Base-by-base conservation (phyloP, 2,113 vertebrate genomes). In the Cavia aperea region DNA sequence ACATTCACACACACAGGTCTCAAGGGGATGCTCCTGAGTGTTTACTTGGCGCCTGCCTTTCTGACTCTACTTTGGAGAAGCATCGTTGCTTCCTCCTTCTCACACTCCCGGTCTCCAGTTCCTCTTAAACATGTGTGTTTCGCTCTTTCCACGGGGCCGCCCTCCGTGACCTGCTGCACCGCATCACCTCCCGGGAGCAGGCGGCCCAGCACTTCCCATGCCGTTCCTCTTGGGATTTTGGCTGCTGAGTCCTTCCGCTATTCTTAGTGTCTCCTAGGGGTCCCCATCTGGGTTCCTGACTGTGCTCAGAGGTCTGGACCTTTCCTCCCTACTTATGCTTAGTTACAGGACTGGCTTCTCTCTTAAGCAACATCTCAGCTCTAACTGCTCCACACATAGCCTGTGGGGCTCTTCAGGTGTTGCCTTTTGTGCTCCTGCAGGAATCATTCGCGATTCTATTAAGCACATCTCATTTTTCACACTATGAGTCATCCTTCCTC, bases 401-500 rank as follows among this genome's bases (percentile, higher is more conserved):
- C 70, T 33, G 63, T 31, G 31, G 46, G 51, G 54, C 70, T 82
- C 78, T 86, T 56, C 23, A 90, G 73, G 36, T 36, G 23, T 33
- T 75, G 83, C 86, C n/a, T 87, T 70, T 60, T n/a, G 39, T 24
- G 51, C 18, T 81, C 56, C 84, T 82, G 43, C 18, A 77, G 63
- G 62, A 84, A 94, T 86, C 73, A 70, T 81, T 86, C 31, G 1
- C 86, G 73, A 93, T 16, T 75, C 24, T 81, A 56, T 43, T 46
- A n/a, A 84, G 43, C 49, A 85, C 68, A 92, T 89, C 81, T 91
- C 86, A 94, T n/a, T 92, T 93, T 93, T 66, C 89, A 93, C 60
- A 85, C 36, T 81, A 54, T 94, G 49, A 95, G 62, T 89, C 81
- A 95, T 77, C 46, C 77, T 92, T 93, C 58, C 89, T 89, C 87